Evolutionary conservation across 2,113 vertebrate genomes (phyloP).

Genomic region (Gavia stellata): DNA sequence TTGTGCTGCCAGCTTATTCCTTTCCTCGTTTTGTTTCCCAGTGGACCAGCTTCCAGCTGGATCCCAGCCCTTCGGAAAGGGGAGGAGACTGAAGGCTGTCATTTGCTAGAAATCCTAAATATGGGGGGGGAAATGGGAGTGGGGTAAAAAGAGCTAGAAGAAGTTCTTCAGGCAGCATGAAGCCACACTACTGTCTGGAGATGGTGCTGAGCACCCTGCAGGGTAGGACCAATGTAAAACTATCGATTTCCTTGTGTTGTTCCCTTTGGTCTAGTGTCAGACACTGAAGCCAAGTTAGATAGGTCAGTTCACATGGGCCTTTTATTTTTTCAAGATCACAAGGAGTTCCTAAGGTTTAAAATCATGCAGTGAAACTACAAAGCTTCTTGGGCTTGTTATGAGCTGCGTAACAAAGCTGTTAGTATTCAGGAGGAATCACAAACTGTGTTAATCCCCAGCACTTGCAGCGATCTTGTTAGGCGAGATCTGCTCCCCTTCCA

Average conservation of each 20-base stretch:
- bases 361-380: background rate
- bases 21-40: slow-evolving; percentile 35
- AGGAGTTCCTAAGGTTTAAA: background rate
- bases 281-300: background rate
- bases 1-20: background rate
- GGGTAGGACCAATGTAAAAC: background rate
- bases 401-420: background rate
- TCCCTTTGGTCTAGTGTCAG: background rate
- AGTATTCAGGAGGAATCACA: background rate
- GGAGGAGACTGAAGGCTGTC: background rate
- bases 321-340: background rate
- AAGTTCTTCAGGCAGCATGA: background rate
- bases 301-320: background rate
- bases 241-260: fast-evolving
- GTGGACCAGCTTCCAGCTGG: slow-evolving; percentile 13
- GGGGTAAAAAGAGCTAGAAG: background rate
- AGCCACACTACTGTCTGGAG: background rate
- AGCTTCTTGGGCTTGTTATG: background rate
- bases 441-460: slow-evolving; percentile 10
- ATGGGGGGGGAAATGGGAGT: background rate
- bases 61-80: slow-evolving; percentile 12
- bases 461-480: background rate
- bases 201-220: background rate
- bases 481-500: slow-evolving; percentile 31
- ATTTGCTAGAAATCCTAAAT: slow-evolving; percentile 16